Evolutionary conservation across 2,113 vertebrate species (phyloP), one percentile per base, ranked within the genome.

Genomic region (Xenus cinereus): DNA sequence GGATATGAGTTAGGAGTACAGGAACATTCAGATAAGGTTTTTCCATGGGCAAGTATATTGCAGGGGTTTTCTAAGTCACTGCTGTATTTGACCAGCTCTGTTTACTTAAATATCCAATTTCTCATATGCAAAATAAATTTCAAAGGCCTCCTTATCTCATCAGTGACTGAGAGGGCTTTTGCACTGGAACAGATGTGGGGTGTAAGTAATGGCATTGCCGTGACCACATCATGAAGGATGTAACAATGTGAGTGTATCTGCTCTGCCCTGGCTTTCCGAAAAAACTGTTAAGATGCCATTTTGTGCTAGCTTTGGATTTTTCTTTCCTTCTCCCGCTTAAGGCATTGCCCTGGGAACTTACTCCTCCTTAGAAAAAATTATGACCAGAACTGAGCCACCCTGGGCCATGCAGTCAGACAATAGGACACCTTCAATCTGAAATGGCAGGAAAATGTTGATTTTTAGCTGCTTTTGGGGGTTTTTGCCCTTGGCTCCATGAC

Each of bases 11-110:
- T 94, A 91, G 73, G 83, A 84, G 76, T 59, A 45, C 3, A 4
- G 66, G 54, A 83, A 22, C 50, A 14, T 51, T 41, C 84, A 81
- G 87, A 93, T 93, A 91, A 89, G 45, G 45, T 73, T 96, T 94
- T 89, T 89, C 81, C 53, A 57, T 12, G n/a, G 0, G 3, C 57
- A 76, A 4, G 32, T 21, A 10, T 33, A 37, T 60, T 76, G 45
- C 71, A 50, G 33, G 19, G 15, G 35, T 11, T 90, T 89, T 94
- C 12, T 91, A 78, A 95, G 77, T 82, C 77, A 35, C 28, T 2
- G 8, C 48, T 91, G 27, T 68, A 30, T 91, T 92, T 95, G 86
- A 93, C 57, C 62, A n/a, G 27, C 66, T 91, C 68, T 79, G 13
- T 81, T 90, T 84, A 64, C 46, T 90, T 54, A 76, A 84, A 89